These are phyloP conservation scores for Sycophaga agraensis DNA, from an alignment of 1,140 invertebrate genomes.

Conservation along the genomic window DNA sequence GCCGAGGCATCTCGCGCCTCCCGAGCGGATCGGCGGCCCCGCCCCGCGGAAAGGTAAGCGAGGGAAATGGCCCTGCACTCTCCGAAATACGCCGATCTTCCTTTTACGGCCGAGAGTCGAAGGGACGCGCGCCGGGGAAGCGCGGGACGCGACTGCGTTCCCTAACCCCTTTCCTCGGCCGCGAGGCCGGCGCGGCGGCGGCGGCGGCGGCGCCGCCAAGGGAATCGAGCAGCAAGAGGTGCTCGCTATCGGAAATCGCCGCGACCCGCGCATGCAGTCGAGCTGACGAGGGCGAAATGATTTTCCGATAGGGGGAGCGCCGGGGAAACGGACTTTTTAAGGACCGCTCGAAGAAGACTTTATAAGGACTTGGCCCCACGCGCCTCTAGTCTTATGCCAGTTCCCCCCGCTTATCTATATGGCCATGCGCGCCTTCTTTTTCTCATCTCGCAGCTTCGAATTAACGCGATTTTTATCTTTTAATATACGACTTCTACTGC, in stretches of 20 bases:
- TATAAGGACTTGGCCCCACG: background rate
- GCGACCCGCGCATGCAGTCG: conserved; percentile 17
- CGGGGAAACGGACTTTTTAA: background rate
- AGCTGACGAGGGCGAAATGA: conserved; percentile 33
- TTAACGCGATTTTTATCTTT: conserved; percentile 14
- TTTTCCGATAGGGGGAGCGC: conserved; percentile 35
- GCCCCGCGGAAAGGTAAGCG: no score
- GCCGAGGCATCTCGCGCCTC: no score
- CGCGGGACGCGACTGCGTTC: no score
- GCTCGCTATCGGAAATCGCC: conserved; percentile 32
- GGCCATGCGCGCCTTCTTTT: background rate
- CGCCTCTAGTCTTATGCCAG: no score
- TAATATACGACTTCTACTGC: background rate
- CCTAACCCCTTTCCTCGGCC: no score
- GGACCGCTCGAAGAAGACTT: conserved; percentile 4
- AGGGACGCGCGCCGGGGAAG: no score
- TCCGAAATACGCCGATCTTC: background rate
- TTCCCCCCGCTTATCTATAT: no score
- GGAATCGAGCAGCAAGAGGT: background rate
- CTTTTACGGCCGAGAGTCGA: background rate
- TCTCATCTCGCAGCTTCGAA: conserved; percentile 11
- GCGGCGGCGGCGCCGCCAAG: background rate
- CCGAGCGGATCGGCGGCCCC: no score
- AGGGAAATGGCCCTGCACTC: no score
- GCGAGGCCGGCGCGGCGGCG: background rate